Percentiles rank a stretch among this genome's conserved stretches.
phyloP scores from a whole-genome alignment of 2,888 invertebrate species.

The Drosophila quinaria region DNA sequence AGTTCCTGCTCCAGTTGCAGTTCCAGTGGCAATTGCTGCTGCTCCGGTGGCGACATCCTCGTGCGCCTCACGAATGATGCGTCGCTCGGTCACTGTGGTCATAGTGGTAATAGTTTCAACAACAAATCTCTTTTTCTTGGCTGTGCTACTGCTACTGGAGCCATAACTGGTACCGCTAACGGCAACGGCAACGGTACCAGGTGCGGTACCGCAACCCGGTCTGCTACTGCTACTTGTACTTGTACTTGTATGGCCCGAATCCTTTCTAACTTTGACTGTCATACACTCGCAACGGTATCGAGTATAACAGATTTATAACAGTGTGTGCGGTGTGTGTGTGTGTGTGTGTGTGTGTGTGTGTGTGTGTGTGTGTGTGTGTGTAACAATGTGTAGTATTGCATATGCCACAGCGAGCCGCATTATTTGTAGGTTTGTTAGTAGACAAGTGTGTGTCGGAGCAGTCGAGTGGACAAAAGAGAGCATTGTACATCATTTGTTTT shows the following conservation, averaged over 20 bases:
- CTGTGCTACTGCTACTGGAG: slow-evolving; percentile 63
- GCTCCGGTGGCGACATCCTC: slow-evolving; percentile 74
- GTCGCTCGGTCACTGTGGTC: slow-evolving; percentile 89
- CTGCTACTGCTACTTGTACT: slow-evolving; percentile 50
- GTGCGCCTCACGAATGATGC: slow-evolving; percentile 86
- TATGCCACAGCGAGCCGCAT: slow-evolving; percentile 47
- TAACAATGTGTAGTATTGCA: slow-evolving; percentile 12
- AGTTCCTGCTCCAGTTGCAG: slow-evolving; percentile 11
- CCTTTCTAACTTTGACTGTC: slow-evolving; percentile 71
- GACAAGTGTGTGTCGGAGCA: slow-evolving; percentile 25
- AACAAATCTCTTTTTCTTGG: slow-evolving; percentile 86
- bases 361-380: neutral
- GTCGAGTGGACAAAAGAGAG: slow-evolving; percentile 50
- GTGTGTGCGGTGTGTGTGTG: neutral
- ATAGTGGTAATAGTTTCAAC: slow-evolving; percentile 89
- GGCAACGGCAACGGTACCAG: slow-evolving; percentile 36
- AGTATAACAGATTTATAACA: too few species aligned
- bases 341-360: neutral
- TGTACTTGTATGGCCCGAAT: slow-evolving; percentile 39
- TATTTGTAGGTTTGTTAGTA: slow-evolving; percentile 1
- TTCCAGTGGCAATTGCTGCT: neutral
- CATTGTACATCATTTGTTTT: slow-evolving; percentile 48
- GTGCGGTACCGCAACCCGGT: slow-evolving; percentile 11
- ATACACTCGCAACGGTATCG: slow-evolving; percentile 14
- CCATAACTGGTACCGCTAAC: slow-evolving; percentile 22